These are phyloP conservation scores for Nomada goodeniana DNA, from an alignment of 2,888 invertebrate genomes.

Conservation along the genomic window DNA sequence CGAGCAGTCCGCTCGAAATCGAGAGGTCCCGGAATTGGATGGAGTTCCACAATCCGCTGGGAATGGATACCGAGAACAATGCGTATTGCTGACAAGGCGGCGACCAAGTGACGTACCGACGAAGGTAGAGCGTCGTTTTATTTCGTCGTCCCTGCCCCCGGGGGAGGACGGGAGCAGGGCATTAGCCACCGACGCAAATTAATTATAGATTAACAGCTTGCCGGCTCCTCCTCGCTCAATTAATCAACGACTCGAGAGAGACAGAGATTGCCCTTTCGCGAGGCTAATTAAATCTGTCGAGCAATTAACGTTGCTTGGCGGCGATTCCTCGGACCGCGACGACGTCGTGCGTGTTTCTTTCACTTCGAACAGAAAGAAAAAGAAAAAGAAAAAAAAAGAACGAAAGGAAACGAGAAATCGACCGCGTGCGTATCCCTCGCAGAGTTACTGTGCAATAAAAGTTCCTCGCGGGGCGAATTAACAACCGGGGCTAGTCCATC, in stretches of 20 bases:
- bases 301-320: constrained; percentile 57
- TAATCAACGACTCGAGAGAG: constrained; percentile 47
- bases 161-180: constrained; percentile 3
- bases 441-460: constrained; percentile 40
- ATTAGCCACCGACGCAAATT: constrained; percentile 56
- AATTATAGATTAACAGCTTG: constrained; percentile 59
- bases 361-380: too few relatives aligned
- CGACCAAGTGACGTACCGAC: constrained; percentile 42
- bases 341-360: constrained; percentile 19
- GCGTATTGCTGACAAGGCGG: constrained; percentile 54
- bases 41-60: constrained; percentile 58
- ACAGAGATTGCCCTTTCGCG: constrained; percentile 41
- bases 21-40: constrained; percentile 44
- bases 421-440: background rate
- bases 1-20: constrained; percentile 27
- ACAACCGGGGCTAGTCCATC: constrained; percentile 24
- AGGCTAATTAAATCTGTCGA: constrained; percentile 49
- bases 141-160: constrained; percentile 15
- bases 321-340: constrained; percentile 22
- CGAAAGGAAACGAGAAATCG: background rate
- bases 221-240: constrained; percentile 37
- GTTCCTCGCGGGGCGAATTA: constrained; percentile 27
- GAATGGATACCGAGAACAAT: constrained; percentile 60
- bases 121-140: constrained; percentile 40
- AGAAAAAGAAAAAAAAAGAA: constrained; percentile 1